Evolutionary conservation across 2,113 vertebrate genomes (phyloP).

Genomic region (Stegastes partitus): DNA sequence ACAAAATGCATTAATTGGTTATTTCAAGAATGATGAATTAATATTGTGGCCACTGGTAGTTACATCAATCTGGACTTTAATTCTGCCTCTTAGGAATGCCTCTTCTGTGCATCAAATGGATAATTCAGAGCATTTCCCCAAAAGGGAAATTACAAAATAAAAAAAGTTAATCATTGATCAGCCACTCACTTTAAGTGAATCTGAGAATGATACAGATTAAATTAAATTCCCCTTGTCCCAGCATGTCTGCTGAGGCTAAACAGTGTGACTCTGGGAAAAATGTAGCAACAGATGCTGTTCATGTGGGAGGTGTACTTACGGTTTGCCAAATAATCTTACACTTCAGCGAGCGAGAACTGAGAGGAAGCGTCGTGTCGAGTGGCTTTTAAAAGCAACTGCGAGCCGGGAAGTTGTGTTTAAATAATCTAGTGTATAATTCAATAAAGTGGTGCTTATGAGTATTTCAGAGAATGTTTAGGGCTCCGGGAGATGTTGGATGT

Average conservation of each 20-base stretch:
- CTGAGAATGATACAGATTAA: constrained; percentile 2
- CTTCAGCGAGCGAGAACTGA: constrained; percentile 53
- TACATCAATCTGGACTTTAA: not conserved
- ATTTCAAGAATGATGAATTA: not conserved
- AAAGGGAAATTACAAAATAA: no score
- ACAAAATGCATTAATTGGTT: no score
- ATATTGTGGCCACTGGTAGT: not conserved
- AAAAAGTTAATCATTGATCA: constrained; percentile 26
- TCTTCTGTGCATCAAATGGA: constrained; percentile 14
- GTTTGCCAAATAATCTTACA: constrained; percentile 64
- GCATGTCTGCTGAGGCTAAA: constrained; percentile 40
- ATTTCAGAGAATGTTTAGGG: constrained; percentile 1
- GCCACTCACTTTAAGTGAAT: constrained; percentile 29
- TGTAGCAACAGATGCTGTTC: constrained; percentile 64
- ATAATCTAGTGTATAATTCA: constrained; percentile 28
- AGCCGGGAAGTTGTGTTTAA: constrained; percentile 22
- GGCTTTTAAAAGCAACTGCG: constrained; percentile 31
- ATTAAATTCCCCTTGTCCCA: constrained; percentile 21
- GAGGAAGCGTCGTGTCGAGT: constrained; percentile 36
- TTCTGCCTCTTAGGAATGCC: not conserved
- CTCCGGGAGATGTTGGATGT: constrained; percentile 15
- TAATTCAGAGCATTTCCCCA: constrained; percentile 6
- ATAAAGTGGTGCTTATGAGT: not conserved
- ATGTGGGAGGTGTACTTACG: constrained; percentile 52
- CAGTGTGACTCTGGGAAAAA: constrained; percentile 44